Conservation (phyloP, 1,140 invertebrate genomes). For the Heliconius hermathena region DNA sequence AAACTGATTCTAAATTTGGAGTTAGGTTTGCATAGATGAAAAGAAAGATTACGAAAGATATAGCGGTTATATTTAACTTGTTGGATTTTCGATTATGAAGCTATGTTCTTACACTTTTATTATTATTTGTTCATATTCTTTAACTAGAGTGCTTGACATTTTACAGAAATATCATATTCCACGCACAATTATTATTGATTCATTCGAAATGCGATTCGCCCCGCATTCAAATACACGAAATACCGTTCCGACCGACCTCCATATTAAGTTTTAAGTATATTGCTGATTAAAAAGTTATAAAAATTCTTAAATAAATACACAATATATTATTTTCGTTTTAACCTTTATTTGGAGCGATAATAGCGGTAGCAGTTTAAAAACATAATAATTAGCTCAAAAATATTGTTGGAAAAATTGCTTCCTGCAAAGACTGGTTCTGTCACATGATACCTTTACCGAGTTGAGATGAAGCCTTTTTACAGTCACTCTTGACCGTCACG, state of each 20-base stretch:
- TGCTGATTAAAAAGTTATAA: slow-evolving; percentile 31
- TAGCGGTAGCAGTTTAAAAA: slow-evolving; percentile 37
- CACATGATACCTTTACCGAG: slow-evolving; percentile 41
- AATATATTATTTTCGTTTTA: slow-evolving; percentile 28
- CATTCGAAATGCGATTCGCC: slow-evolving; percentile 4
- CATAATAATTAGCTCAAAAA: slow-evolving; percentile 38
- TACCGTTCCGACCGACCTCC: slow-evolving; percentile 4
- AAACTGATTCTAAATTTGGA: background rate
- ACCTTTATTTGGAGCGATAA: slow-evolving; percentile 37
- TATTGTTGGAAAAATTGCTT: slow-evolving; percentile 38
- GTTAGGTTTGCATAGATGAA: background rate
- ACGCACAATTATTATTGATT: slow-evolving; percentile 7
- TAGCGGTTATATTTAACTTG: background rate
- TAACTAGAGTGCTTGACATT: background rate
- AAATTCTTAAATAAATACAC: slow-evolving; percentile 30
- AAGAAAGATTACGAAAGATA: background rate
- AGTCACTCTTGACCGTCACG: slow-evolving; percentile 43
- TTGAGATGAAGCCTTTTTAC: slow-evolving; percentile 44
- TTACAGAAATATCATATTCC: background rate
- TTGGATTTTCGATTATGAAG: background rate
- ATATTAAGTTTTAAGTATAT: slow-evolving; percentile 9
- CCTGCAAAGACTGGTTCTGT: slow-evolving; percentile 44
- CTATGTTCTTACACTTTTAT: background rate
- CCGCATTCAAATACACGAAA: background rate
- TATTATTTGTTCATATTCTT: background rate